Evolutionary conservation across 2,113 vertebrate genomes (phyloP).

Genomic region (Phyllostomus hastatus): DNA sequence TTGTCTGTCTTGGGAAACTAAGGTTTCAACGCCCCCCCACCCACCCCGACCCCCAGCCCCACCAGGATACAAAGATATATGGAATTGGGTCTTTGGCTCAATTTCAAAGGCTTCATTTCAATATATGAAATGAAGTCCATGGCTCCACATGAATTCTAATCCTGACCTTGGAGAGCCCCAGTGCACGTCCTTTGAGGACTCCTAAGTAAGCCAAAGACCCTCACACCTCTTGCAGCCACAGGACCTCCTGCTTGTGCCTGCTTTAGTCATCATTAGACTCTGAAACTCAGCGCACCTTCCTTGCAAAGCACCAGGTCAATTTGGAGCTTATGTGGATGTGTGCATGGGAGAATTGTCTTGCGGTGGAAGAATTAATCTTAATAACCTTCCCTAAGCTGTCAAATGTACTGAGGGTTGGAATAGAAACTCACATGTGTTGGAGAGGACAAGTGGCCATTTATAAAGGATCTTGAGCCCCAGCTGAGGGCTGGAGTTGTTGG

Average conservation of each 20-base stretch:
- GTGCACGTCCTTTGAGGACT: neutral
- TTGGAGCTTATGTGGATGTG: neutral
- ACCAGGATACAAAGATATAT: neutral
- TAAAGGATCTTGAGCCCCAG: neutral
- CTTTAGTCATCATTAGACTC: neutral
- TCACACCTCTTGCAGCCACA: neutral
- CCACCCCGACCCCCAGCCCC: no score
- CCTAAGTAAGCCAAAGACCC: neutral
- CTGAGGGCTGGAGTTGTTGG: rapidly evolving
- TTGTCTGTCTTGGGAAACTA: neutral
- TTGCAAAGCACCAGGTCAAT: neutral
- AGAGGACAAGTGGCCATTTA: neutral
- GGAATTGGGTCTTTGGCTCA: neutral
- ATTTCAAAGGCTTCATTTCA: neutral
- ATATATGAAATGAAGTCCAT: neutral
- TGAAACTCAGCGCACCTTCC: neutral
- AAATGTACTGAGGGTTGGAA: neutral
- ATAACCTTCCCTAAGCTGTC: neutral
- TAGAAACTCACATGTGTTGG: neutral
- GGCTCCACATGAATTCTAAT: neutral
- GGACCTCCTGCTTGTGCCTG: neutral
- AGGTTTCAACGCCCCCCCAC: no score
- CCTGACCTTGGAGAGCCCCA: neutral
- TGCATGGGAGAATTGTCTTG: neutral
- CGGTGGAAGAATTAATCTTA: neutral